Evolutionary conservation across 2,888 invertebrate genomes (phyloP).

Genomic region (Danaus chrysippus): DNA sequence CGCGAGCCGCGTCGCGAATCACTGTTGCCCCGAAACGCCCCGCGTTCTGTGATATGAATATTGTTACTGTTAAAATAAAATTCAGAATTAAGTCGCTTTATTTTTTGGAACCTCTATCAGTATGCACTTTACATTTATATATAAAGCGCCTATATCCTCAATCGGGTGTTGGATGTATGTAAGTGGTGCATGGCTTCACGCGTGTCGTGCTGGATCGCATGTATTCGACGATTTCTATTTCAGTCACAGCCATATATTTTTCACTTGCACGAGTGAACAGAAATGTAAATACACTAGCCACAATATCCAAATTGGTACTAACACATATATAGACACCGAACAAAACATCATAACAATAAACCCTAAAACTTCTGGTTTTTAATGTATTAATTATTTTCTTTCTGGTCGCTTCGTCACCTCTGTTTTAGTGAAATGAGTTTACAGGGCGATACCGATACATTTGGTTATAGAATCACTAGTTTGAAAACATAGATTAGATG

Average conservation of each 20-base stretch:
- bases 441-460: conserved; percentile 29
- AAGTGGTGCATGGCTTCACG: conserved; percentile 76
- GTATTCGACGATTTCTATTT: conserved; percentile 51
- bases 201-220: conserved; percentile 65
- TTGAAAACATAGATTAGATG: conserved; percentile 51
- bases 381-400: conserved; percentile 18
- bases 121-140: conserved; percentile 45
- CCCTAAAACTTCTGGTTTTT: conserved; percentile 20
- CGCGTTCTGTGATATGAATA: conserved; percentile 79
- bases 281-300: conserved; percentile 37
- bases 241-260: conserved; percentile 33
- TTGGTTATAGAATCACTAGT: conserved; percentile 4
- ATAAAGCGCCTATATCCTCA: conserved; percentile 48
- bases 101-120: conserved; percentile 61
- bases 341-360: conserved; percentile 7
- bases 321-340: conserved; percentile 9
- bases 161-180: conserved; percentile 56
- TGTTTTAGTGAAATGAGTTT: conserved; percentile 25
- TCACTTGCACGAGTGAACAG: conserved; percentile 51
- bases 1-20: conserved; percentile 57
- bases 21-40: conserved; percentile 74
- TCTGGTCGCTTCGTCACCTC: conserved; percentile 16
- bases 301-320: conserved; percentile 21
- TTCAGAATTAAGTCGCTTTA: conserved; percentile 56
- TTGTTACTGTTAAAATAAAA: conserved; percentile 78